phyloP scores from a whole-genome alignment of 2,888 invertebrate genomes.

The Acronicta aceris region DNA sequence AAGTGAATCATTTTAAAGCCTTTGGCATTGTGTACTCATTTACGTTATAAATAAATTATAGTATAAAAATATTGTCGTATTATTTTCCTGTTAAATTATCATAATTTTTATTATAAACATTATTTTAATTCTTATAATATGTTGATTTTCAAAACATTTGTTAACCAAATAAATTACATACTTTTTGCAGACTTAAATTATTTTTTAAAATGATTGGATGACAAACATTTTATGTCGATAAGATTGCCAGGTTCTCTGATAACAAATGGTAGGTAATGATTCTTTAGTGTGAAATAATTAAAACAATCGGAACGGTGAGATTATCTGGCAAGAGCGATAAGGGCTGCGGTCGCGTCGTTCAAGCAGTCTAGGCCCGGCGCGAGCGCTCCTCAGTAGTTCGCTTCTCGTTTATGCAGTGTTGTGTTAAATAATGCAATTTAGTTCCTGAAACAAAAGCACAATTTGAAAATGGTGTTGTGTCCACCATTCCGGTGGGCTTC shows the following conservation, averaged over 20 bases:
- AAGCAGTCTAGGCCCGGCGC: conserved; percentile 77
- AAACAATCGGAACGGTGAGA: conserved; percentile 86
- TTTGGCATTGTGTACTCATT: conserved; percentile 90
- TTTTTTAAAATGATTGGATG: conserved; percentile 69
- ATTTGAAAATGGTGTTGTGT: conserved; percentile 79
- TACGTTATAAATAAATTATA: conserved; percentile 90
- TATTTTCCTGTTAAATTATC: conserved; percentile 50
- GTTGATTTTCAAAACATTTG: conserved; percentile 14
- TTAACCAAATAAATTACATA: background rate
- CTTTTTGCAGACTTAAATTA: conserved; percentile 34
- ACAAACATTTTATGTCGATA: conserved; percentile 79
- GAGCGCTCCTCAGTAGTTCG: conserved; percentile 77
- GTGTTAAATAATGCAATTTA: conserved; percentile 36
- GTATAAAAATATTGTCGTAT: conserved; percentile 78
- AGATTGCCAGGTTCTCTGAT: conserved; percentile 84
- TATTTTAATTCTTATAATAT: conserved; percentile 5
- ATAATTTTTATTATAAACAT: background rate
- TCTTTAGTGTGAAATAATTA: conserved; percentile 85
- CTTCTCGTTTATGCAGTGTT: conserved; percentile 33
- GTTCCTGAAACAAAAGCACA: conserved; percentile 18
- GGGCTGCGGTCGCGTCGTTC: conserved; percentile 72
- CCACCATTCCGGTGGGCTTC: conserved; percentile 82
- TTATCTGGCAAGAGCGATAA: conserved; percentile 83
- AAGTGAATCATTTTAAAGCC: conserved; percentile 88
- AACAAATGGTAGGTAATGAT: conserved; percentile 80